Conservation (phyloP, 2,797 vertebrate genomes). For the Hydrophis major region DNA sequence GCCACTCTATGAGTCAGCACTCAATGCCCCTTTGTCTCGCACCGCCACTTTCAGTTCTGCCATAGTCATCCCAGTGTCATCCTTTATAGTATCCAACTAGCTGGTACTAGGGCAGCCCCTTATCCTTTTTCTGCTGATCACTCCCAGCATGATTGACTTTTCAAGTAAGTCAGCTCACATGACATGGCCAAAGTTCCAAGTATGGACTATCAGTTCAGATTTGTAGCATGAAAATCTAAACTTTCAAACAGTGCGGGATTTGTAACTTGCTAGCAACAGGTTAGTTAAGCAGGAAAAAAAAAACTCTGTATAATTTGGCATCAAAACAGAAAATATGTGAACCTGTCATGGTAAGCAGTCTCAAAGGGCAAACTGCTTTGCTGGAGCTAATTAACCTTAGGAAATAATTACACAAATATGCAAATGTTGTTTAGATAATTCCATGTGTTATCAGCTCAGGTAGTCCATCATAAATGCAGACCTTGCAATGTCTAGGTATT, state of each 20-base stretch:
- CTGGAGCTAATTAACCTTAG: slow-evolving; percentile 97
- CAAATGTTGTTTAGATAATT: slow-evolving; percentile 97
- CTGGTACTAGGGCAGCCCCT: not conserved
- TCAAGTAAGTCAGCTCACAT: not conserved
- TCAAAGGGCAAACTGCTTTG: slow-evolving; percentile 87
- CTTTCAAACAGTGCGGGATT: slow-evolving; percentile 57
- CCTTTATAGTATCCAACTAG: not conserved
- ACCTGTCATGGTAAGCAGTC: slow-evolving; percentile 89
- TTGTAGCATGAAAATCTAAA: not conserved
- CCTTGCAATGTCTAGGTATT: slow-evolving; percentile 70
- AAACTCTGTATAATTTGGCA: slow-evolving; percentile 79
- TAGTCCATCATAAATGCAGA: slow-evolving; percentile 88
- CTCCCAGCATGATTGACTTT: not conserved
- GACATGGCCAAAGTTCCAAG: not conserved
- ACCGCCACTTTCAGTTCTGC: not conserved
- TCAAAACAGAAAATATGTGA: slow-evolving; percentile 77
- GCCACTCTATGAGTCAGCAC: not conserved
- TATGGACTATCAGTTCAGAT: slow-evolving; percentile 4
- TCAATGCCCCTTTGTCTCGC: not conserved
- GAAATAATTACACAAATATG: slow-evolving; percentile 99
- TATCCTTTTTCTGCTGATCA: not conserved
- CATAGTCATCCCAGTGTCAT: not conserved
- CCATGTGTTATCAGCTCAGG: slow-evolving; percentile 84
- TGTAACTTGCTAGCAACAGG: slow-evolving; percentile 82
- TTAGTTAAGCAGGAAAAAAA: slow-evolving; percentile 69